Conservation (phyloP, 2,888 invertebrate species). For the Syrphus vitripennis region DNA sequence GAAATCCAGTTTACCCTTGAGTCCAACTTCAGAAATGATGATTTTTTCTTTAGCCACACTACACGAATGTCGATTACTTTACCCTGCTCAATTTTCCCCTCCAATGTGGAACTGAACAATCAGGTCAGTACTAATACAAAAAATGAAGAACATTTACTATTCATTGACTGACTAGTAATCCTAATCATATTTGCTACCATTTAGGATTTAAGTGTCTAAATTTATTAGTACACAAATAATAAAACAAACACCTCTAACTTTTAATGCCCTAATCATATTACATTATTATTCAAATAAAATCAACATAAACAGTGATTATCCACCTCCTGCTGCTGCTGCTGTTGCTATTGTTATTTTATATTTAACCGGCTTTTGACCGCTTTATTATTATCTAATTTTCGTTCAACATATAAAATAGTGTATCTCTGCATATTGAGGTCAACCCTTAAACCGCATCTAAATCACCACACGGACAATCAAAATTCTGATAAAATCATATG, state of each 20-base stretch:
- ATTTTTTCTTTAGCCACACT: too few species aligned
- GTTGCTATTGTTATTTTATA: too few species aligned
- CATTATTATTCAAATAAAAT: slow-evolving; percentile 7
- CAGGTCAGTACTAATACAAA: too few species aligned
- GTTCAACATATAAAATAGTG: neutral
- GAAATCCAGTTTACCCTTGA: too few species aligned
- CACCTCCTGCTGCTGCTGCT: neutral
- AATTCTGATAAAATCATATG: slow-evolving; percentile 63
- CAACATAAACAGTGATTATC: slow-evolving; percentile 40
- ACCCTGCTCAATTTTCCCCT: too few species aligned
- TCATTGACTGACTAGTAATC: too few species aligned
- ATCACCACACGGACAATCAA: slow-evolving; percentile 65
- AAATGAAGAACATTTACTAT: too few species aligned
- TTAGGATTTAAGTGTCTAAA: too few species aligned
- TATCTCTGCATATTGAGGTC: slow-evolving; percentile 44
- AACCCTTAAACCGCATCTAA: slow-evolving; percentile 58
- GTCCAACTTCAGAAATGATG: too few species aligned
- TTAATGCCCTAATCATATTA: neutral
- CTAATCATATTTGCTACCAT: too few species aligned
- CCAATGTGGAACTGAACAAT: too few species aligned
- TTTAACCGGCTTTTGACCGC: slow-evolving; percentile 37
- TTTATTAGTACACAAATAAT: neutral
- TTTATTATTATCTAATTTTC: slow-evolving; percentile 35
- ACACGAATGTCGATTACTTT: too few species aligned
- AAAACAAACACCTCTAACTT: neutral